Base-by-base conservation (phyloP, 2,113 vertebrate species). In the Equus przewalskii region DNA sequence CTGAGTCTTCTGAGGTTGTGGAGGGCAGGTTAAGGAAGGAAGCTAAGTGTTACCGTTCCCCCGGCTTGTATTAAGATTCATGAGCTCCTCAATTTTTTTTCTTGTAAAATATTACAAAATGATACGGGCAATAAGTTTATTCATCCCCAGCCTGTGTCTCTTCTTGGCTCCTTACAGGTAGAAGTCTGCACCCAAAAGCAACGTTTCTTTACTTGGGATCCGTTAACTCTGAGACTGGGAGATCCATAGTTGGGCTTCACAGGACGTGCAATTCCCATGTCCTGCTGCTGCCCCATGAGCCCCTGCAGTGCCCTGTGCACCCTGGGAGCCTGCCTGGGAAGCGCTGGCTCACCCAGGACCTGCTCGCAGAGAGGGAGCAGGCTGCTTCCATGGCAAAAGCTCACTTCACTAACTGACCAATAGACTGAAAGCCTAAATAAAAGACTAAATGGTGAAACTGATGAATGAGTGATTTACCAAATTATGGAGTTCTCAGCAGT, bases 271-370 rank as follows among this genome's bases (percentile, higher is more conserved):
- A 7, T 60, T 1, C 33, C 15, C 9, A 2, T 0, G 28, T 56
- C 36, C 36, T 41, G 33, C 4, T 6, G 3, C 49, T 44, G n/a
- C 9, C 21, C 64, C 19, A 1, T 83, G 79, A 46, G 33, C 49
- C 26, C 73, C 4, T 4, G 7, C 9, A 15, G 1, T 11, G 72
- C 15, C 54, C n/a, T 7, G 5, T 4, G 4, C 7, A 1, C 11
- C 12, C 28, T 67, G 13, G 0, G n/a, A 28, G 49, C 5, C 24
- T 15, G 33, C 1, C 1, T 7, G 7, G 44, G 7, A 1, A 8
- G 14, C 1, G 1, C 12, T 21, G 6, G 5, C 4, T 64, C 28
- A 6, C 41, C 8, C 24, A 44, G 33, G n/a, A 46, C 41, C n/a
- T 11, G 6, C 2, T 26, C 3, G 30, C 76, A 85, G 7, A 67